Evolutionary conservation across 2,113 vertebrate genomes (phyloP).

Genomic region (Cathartes aura): DNA sequence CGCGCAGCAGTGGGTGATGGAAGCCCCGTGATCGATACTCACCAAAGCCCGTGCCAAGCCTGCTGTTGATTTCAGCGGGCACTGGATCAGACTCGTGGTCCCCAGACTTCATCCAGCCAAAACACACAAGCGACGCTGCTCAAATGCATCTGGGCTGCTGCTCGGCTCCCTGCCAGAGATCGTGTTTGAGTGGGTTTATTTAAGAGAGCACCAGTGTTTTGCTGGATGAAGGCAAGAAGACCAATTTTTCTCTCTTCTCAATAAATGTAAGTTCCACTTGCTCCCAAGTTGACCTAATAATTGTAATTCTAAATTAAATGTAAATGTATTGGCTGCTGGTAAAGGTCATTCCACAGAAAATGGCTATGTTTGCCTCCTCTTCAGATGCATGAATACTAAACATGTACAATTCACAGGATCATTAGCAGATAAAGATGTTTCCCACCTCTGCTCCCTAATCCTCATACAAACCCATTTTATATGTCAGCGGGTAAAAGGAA

Average conservation of each 20-base stretch:
- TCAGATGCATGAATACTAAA: slow-evolving; percentile 51
- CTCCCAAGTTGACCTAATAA: slow-evolving; percentile 59
- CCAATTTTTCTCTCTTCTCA: slow-evolving; percentile 25
- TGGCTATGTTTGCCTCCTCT: slow-evolving; percentile 46
- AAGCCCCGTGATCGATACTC: neutral
- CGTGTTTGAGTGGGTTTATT: neutral
- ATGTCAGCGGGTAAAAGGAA: slow-evolving; percentile 1
- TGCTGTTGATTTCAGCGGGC: neutral
- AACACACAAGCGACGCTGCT: neutral
- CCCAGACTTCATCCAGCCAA: neutral
- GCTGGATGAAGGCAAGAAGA: neutral
- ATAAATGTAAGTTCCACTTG: slow-evolving; percentile 54
- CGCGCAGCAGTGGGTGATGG: fast-evolving
- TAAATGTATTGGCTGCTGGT: slow-evolving; percentile 62
- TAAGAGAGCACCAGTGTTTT: neutral
- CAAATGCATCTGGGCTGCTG: neutral
- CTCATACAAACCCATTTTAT: slow-evolving; percentile 1
- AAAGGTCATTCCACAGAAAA: slow-evolving; percentile 62
- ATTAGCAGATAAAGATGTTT: slow-evolving; percentile 58
- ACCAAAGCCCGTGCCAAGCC: neutral
- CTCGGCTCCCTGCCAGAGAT: neutral
- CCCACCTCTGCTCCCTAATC: slow-evolving; percentile 42
- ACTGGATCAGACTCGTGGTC: neutral
- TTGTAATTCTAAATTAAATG: slow-evolving; percentile 68
- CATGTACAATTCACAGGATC: slow-evolving; percentile 61